Percentiles rank a stretch among this genome's conserved stretches.
Conservation (phyloP, 2,113 vertebrate species). For the Elachura formosa region DNA sequence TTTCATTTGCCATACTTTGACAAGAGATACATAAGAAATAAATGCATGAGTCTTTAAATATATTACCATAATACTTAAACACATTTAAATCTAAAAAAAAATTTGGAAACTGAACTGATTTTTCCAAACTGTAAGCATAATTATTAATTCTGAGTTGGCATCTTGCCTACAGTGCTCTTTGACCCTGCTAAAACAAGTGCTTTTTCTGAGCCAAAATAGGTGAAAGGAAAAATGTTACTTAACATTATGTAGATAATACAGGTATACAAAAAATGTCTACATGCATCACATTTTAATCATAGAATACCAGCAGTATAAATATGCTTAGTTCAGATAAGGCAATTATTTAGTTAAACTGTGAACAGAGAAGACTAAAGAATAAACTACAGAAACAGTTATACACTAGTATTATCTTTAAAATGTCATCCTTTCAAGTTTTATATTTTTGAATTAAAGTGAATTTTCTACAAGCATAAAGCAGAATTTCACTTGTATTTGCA, state of each 20-base stretch:
- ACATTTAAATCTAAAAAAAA: neutral
- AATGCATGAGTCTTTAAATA: neutral
- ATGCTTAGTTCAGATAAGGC: neutral
- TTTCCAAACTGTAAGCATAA: neutral
- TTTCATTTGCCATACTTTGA: neutral
- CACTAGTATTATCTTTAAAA: neutral
- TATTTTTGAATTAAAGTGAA: neutral
- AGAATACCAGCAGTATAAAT: neutral
- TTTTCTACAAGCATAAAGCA: neutral
- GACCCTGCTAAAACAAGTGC: slow-evolving; percentile 25
- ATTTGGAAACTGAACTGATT: neutral
- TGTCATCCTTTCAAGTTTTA: neutral
- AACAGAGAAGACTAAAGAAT: neutral
- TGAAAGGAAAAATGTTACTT: slow-evolving; percentile 2
- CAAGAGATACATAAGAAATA: neutral
- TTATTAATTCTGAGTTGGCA: neutral
- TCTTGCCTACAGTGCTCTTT: neutral
- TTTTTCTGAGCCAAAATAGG: slow-evolving; percentile 11
- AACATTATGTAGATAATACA: neutral
- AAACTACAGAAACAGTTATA: neutral
- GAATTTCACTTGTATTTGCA: neutral
- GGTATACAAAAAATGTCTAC: neutral
- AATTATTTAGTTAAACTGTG: neutral
- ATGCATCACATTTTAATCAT: neutral
- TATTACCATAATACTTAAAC: neutral